phyloP scores from a whole-genome alignment of 2,888 invertebrate genomes.

The Patella pellucida region DNA sequence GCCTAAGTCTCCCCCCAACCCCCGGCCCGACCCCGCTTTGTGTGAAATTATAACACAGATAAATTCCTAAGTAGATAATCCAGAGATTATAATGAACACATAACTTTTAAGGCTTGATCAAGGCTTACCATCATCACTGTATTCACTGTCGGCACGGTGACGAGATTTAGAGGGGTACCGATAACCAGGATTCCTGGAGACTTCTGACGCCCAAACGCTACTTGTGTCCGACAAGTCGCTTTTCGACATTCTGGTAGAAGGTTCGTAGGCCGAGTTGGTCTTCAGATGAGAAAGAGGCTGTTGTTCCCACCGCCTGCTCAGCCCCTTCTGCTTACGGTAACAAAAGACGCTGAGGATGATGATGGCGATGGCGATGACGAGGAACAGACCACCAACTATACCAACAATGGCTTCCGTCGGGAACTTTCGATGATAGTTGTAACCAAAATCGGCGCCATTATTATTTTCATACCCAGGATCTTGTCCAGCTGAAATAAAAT shows the following conservation, averaged over 20 bases:
- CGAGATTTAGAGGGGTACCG: background rate
- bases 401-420: constrained; percentile 43
- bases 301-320: constrained; percentile 43
- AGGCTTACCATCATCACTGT: background rate
- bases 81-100: background rate
- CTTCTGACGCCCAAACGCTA: constrained; percentile 41
- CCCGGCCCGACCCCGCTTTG: too few relatives aligned
- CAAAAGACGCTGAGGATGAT: constrained; percentile 44
- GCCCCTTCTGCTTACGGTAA: constrained; percentile 44
- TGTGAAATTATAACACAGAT: background rate
- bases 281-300: constrained; percentile 45
- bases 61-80: background rate
- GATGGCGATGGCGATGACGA: constrained; percentile 41
- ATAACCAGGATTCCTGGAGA: constrained; percentile 29
- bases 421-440: constrained; percentile 39
- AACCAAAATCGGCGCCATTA: constrained; percentile 45
- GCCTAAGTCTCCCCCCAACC: too few relatives aligned
- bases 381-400: constrained; percentile 44
- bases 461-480: constrained; percentile 40
- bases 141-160: background rate
- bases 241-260: constrained; percentile 34
- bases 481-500: constrained; percentile 15
- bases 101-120: too few relatives aligned
- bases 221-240: constrained; percentile 3
- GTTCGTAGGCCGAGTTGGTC: constrained; percentile 40